Conservation (phyloP, 2,888 invertebrate genomes). For the Pseudococcus longispinus region DNA sequence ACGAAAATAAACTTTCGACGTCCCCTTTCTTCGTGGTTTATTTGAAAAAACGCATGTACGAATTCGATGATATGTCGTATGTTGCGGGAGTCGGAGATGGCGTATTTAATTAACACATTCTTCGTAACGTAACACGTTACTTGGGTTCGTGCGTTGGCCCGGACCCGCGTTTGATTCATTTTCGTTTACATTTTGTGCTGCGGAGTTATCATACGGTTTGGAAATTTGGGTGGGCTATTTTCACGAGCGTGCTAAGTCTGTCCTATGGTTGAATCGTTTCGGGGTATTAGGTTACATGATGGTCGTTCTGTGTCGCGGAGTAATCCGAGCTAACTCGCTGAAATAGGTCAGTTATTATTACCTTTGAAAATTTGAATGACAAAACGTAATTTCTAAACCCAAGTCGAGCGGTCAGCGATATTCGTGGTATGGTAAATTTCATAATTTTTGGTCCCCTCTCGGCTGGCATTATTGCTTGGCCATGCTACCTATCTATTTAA, state of each 20-base stretch:
- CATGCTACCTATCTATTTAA: too few relatives aligned
- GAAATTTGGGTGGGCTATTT: slow-evolving; percentile 1
- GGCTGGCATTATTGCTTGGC: too few relatives aligned
- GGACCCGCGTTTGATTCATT: background rate
- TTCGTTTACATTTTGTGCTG: background rate
- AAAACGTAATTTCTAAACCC: background rate
- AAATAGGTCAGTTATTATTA: background rate
- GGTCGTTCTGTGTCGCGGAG: background rate
- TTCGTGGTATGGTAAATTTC: background rate
- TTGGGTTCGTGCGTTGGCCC: background rate
- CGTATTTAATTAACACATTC: background rate
- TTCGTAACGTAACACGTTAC: background rate
- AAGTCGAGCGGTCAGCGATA: background rate
- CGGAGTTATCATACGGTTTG: background rate
- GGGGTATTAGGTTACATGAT: background rate
- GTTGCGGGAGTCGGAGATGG: background rate
- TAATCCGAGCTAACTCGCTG: background rate
- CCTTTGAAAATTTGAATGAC: background rate
- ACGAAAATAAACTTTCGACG: slow-evolving; percentile 18
- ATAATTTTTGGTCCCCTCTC: too few relatives aligned
- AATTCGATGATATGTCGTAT: slow-evolving; percentile 9
- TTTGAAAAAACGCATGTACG: slow-evolving; percentile 20
- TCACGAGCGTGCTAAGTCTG: background rate
- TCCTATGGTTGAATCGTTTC: background rate
- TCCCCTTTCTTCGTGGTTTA: background rate